Conservation (phyloP, 2,113 vertebrate species). For the Thymallus thymallus region DNA sequence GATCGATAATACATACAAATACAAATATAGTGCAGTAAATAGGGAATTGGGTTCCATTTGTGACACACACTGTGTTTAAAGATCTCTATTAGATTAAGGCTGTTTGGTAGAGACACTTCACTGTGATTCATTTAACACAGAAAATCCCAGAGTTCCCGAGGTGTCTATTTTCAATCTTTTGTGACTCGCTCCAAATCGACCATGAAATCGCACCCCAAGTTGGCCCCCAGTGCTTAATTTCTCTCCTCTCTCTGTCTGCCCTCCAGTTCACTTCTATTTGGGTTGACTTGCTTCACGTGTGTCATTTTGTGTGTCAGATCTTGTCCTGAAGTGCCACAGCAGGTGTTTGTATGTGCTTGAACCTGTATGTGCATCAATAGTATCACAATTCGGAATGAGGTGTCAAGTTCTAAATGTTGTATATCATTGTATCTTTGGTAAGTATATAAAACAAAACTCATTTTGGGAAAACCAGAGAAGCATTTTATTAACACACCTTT, state of each 20-base stretch:
- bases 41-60: background rate
- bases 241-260: background rate
- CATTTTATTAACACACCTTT: too few species aligned
- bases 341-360: background rate
- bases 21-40: slow-evolving; percentile 26
- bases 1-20: too few species aligned
- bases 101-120: slow-evolving; percentile 29
- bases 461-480: too few species aligned
- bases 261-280: slow-evolving; percentile 9
- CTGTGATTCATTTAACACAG: slow-evolving; percentile 34
- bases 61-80: slow-evolving; percentile 21
- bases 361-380: too few species aligned
- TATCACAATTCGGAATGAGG: too few species aligned
- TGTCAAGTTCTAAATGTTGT: too few species aligned
- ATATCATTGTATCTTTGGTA: too few species aligned
- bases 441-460: too few species aligned
- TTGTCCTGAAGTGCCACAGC: background rate
- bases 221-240: slow-evolving; percentile 17
- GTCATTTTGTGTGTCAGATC: background rate
- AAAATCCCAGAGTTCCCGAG: slow-evolving; percentile 1
- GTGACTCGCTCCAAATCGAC: slow-evolving; percentile 42
- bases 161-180: slow-evolving; percentile 24
- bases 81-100: slow-evolving; percentile 32
- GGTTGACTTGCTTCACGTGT: background rate
- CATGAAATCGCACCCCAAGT: slow-evolving; percentile 36